Percentiles rank a stretch among this genome's conserved stretches.
These are phyloP conservation scores for Sicus ferrugineus DNA, from an alignment of 2,888 invertebrate species.

Conservation along the genomic window DNA sequence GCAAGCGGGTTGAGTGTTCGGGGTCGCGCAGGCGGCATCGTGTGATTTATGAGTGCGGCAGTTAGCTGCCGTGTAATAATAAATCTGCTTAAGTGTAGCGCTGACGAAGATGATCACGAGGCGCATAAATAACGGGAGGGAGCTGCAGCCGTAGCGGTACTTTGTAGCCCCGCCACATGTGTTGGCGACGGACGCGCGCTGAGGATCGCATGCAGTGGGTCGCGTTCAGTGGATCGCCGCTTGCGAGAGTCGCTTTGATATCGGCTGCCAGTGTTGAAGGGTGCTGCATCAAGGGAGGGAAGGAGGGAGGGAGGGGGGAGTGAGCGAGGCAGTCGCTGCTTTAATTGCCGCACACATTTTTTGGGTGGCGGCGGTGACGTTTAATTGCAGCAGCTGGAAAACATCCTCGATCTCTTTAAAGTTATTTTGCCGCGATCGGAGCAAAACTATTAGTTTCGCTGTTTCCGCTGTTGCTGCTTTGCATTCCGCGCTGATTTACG, in stretches of 20 bases:
- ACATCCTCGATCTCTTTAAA: slow-evolving; percentile 1
- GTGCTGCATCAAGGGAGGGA: background rate
- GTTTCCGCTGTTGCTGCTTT: background rate
- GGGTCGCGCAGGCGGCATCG: slow-evolving; percentile 11
- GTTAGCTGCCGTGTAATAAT: slow-evolving; percentile 41
- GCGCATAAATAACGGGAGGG: slow-evolving; percentile 23
- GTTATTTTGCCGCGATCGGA: background rate
- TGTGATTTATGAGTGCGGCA: slow-evolving; percentile 51
- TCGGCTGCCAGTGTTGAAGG: background rate
- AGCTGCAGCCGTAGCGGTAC: background rate
- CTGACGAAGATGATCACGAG: slow-evolving; percentile 32
- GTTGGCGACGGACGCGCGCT: background rate
- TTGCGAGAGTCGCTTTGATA: slow-evolving; percentile 1
- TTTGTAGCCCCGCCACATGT: background rate
- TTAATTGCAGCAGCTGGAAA: background rate
- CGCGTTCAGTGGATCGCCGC: background rate
- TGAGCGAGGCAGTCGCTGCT: background rate
- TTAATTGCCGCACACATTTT: background rate
- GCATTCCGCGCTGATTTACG: background rate
- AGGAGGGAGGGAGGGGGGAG: background rate
- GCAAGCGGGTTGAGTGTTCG: background rate
- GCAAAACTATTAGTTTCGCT: background rate
- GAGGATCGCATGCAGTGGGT: background rate
- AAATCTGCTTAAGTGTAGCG: slow-evolving; percentile 45
- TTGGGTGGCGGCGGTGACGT: background rate